phyloP scores from a whole-genome alignment of 2,888 invertebrate genomes.

The Antheraea yamamai region DNA sequence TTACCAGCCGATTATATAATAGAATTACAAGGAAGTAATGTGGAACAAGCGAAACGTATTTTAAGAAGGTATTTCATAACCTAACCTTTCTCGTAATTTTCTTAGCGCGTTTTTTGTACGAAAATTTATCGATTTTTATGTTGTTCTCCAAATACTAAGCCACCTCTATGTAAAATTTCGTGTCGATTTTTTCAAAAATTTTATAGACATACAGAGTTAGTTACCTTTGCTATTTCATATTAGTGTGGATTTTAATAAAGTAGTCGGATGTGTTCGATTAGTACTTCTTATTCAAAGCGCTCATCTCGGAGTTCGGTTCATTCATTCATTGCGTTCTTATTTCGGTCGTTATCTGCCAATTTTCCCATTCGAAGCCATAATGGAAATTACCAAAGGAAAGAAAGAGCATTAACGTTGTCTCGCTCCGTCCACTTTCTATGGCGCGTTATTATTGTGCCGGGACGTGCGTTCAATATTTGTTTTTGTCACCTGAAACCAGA shows the following conservation, averaged over 20 bases:
- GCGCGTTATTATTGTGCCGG: slow-evolving; percentile 54
- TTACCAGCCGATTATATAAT: no score
- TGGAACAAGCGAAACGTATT: no score
- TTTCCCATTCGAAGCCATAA: slow-evolving; percentile 45
- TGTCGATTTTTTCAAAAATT: no score
- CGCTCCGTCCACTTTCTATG: slow-evolving; percentile 28
- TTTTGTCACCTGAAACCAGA: slow-evolving; percentile 67
- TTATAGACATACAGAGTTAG: no score
- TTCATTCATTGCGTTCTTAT: slow-evolving; percentile 43
- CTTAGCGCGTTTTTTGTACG: no score
- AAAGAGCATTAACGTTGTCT: slow-evolving; percentile 23
- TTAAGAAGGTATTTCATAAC: no score
- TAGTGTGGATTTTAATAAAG: neutral
- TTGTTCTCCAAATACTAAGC: no score
- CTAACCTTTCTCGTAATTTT: no score
- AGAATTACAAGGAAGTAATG: no score
- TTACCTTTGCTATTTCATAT: neutral
- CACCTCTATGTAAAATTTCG: no score
- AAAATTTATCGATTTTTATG: no score
- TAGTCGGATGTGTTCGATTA: neutral
- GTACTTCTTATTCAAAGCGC: neutral
- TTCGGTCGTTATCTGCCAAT: slow-evolving; percentile 54
- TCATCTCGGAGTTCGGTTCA: neutral
- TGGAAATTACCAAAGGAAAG: slow-evolving; percentile 52
- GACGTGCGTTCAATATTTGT: slow-evolving; percentile 61